Conservation (phyloP, 2,888 invertebrate genomes). For the Hartigia nigra region DNA sequence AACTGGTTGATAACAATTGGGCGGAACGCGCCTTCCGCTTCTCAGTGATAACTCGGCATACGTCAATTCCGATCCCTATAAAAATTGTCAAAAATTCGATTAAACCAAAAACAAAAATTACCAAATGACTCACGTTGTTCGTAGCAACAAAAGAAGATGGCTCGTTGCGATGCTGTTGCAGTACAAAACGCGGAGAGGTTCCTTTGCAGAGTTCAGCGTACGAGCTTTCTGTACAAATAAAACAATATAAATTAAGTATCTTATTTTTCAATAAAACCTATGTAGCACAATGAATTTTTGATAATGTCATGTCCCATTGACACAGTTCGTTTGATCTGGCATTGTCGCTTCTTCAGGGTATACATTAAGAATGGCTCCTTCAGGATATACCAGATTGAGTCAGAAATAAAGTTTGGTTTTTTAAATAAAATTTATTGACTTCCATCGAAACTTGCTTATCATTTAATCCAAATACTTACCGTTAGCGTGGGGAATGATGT, state of each 20-base stretch:
- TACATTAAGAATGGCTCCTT: background rate
- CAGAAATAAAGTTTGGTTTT: no score
- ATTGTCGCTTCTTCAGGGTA: background rate
- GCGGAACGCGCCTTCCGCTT: conserved; percentile 56
- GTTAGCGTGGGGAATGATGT: conserved; percentile 62
- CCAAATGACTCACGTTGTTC: conserved; percentile 19
- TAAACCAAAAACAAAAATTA: background rate
- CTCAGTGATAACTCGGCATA: conserved; percentile 59
- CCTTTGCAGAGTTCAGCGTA: conserved; percentile 60
- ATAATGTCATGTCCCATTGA: background rate
- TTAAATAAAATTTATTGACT: no score
- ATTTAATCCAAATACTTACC: no score
- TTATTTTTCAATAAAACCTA: background rate
- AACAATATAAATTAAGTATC: background rate
- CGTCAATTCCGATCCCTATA: conserved; percentile 54
- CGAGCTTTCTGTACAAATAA: conserved; percentile 49
- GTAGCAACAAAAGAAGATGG: background rate
- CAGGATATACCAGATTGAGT: no score
- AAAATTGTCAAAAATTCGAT: background rate
- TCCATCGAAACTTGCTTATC: no score
- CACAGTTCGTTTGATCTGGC: background rate
- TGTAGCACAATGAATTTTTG: background rate
- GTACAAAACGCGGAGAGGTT: conserved; percentile 55
- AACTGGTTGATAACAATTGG: conserved; percentile 61
- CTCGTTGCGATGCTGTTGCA: conserved; percentile 46